Base-by-base conservation (phyloP, 2,113 vertebrate species). In the Salvelinus alpinus region DNA sequence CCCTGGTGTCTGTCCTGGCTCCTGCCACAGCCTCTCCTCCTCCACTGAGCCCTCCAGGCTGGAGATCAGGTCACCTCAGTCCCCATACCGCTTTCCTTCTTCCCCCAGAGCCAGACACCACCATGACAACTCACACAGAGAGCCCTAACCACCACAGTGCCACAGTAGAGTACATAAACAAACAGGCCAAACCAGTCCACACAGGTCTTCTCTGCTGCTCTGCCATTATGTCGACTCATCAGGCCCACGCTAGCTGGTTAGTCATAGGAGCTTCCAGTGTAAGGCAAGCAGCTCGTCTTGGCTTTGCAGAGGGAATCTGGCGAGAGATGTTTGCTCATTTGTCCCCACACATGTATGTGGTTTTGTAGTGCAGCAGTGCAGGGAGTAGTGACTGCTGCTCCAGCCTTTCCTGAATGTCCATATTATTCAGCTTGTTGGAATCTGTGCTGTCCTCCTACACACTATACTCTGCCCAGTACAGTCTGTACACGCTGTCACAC, bases 291-390 rank as follows among this genome's bases (percentile, higher is more conserved):
- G 86, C 78, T 90, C 82, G 78, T 89, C 81, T 82, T 86, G 90
- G 89, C 89, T 82, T 78, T 31, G 74, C 73, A 82, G 82, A 82
- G 85, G 44, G 24, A 74, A 79, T 90, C 87, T 88, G 88, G 87
- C 89, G 86, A 71, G 85, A 87, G 84, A 90, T 77, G 82, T 88
- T 88, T 88, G 85, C 85, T 90, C 88, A 90, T 90, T 89, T 87
- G 89, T 91, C 89, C 89, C 89, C 86, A 89, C 87, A 90, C 87
- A 89, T 88, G 88, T 82, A 88, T 88, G 87, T 84, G 88, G 90
- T 90, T 91, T 90, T 86, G 88, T 86, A 86, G 86, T 67, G 72
- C 84, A 84, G 84, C 80, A 82, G 51, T 5, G 51, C 51, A 54
- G 51, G 12, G 51, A 54, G 51, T 54, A 54, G 80, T 84, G 85